phyloP scores from a whole-genome alignment of 2,888 invertebrate genomes.

The Brachyptera risi region DNA sequence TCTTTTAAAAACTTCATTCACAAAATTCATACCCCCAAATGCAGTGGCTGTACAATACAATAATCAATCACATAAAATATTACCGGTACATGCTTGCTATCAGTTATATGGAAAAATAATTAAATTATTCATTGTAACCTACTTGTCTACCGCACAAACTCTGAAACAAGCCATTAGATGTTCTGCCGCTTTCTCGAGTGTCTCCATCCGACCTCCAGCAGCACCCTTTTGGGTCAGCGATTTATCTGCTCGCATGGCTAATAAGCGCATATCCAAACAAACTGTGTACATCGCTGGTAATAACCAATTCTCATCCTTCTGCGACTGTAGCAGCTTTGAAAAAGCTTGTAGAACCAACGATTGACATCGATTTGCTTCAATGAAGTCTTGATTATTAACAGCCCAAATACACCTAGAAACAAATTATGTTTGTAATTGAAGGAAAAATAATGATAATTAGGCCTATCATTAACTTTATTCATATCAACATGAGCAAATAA shows the following conservation, averaged over 20 bases:
- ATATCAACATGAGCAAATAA: too few species aligned
- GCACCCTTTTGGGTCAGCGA: constrained; percentile 42
- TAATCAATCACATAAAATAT: too few species aligned
- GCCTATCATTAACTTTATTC: too few species aligned
- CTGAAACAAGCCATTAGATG: constrained; percentile 89
- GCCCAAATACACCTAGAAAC: constrained; percentile 52
- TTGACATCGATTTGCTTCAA: constrained; percentile 72
- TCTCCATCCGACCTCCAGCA: constrained; percentile 51
- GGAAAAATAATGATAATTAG: too few species aligned
- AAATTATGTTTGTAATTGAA: too few species aligned
- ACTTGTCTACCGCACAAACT: constrained; percentile 91
- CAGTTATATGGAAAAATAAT: too few species aligned
- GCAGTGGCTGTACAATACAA: too few species aligned
- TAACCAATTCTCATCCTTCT: constrained; percentile 96
- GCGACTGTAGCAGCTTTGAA: constrained; percentile 75
- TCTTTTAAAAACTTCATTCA: too few species aligned
- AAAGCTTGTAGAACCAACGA: constrained; percentile 71
- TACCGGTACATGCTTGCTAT: too few species aligned
- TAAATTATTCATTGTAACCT: too few species aligned
- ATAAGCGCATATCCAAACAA: constrained; percentile 82
- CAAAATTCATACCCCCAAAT: too few species aligned
- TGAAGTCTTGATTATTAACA: constrained; percentile 48
- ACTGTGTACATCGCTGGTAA: constrained; percentile 89
- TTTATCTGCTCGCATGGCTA: constrained; percentile 75
- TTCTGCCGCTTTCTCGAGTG: constrained; percentile 90